Conservation (phyloP, 1,140 invertebrate genomes). For the Meteorus sp. region DNA sequence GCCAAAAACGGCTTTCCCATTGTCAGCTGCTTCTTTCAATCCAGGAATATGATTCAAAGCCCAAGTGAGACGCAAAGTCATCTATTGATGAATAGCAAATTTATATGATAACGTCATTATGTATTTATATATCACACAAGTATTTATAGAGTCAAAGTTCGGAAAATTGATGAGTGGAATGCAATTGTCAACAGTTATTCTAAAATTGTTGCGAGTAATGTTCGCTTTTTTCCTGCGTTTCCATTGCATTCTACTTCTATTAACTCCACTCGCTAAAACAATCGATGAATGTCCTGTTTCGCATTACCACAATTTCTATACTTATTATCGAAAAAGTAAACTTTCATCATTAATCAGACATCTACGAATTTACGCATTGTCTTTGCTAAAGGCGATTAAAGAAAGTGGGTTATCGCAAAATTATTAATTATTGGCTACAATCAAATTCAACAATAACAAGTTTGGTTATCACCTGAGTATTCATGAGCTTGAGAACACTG, state of each 20-base stretch:
- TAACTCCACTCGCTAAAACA: too few relatives aligned
- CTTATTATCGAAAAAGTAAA: too few relatives aligned
- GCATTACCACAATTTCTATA: too few relatives aligned
- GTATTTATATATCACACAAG: background rate
- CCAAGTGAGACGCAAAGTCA: conserved; percentile 79
- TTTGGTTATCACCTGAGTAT: conserved; percentile 77
- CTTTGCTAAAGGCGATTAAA: background rate
- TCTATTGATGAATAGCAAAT: too few relatives aligned
- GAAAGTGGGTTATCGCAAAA: background rate
- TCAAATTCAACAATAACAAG: too few relatives aligned
- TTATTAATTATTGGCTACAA: too few relatives aligned
- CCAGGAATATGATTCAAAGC: conserved; percentile 71
- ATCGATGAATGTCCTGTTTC: too few relatives aligned
- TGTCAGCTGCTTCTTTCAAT: conserved; percentile 64
- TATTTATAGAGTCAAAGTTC: conserved; percentile 8
- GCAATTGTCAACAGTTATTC: background rate
- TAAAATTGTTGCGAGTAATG: too few relatives aligned
- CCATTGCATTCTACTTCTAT: too few relatives aligned
- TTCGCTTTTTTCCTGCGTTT: too few relatives aligned
- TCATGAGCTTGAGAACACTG: conserved; percentile 78
- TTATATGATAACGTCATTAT: background rate
- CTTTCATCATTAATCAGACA: too few relatives aligned
- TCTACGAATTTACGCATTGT: too few relatives aligned
- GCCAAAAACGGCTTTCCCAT: conserved; percentile 78
- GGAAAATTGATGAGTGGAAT: conserved; percentile 11